phyloP scores from a whole-genome alignment of 1,140 invertebrate species.

The Psix sp. region DNA sequence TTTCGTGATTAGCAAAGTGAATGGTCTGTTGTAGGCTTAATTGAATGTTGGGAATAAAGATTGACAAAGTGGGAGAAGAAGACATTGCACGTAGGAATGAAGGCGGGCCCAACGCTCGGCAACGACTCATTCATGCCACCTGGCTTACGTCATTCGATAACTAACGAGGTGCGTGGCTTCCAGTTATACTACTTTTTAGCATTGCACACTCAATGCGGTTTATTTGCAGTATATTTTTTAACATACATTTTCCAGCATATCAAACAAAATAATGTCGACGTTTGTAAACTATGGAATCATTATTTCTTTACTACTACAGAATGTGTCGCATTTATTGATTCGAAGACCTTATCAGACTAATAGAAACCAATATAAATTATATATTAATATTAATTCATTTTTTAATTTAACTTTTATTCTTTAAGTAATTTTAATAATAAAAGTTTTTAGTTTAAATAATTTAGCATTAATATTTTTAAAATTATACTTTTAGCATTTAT shows the following conservation, averaged over 20 bases:
- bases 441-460: too few relatives aligned
- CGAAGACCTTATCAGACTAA: too few relatives aligned
- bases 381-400: too few relatives aligned
- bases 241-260: conserved; percentile 32
- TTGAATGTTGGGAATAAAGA: conserved; percentile 31
- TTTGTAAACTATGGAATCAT: conserved; percentile 10
- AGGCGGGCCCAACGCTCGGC: conserved; percentile 40
- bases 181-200: conserved; percentile 44
- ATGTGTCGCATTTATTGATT: too few relatives aligned
- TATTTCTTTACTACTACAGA: too few relatives aligned
- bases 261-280: conserved; percentile 33
- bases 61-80: conserved; percentile 38
- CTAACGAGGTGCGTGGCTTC: conserved; percentile 48
- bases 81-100: conserved; percentile 59
- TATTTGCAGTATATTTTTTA: conserved; percentile 31
- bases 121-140: conserved; percentile 62
- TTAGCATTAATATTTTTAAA: too few relatives aligned
- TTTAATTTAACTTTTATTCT: too few relatives aligned
- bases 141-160: conserved; percentile 60
- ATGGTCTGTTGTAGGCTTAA: conserved; percentile 15
- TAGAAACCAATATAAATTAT: too few relatives aligned
- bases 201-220: conserved; percentile 29
- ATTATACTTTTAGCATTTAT: too few relatives aligned
- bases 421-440: too few relatives aligned
- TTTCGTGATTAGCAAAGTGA: conserved; percentile 9